Evolutionary conservation across 2,888 invertebrate genomes (phyloP), one percentile per base, ranked within the genome.

Genomic region (Lasioglossum villosulum): DNA sequence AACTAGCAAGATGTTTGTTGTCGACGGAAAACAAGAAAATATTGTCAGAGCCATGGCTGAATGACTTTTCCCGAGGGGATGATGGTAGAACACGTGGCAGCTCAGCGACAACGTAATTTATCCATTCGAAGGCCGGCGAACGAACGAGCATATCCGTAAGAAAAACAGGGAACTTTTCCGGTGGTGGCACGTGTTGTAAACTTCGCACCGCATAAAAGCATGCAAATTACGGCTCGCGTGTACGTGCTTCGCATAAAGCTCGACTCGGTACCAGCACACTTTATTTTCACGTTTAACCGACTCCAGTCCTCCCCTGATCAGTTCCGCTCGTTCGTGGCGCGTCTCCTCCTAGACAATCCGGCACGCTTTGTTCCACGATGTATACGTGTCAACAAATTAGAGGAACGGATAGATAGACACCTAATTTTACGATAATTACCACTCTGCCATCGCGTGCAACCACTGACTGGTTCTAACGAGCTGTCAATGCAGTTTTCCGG

Each of bases 131-230:
- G 71, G 75, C 75, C n/a, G 48, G 70, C 52, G 79, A 45, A 77
- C 52, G 79, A 45, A 77, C 39, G 75, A 45, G 63, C 78, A 75
- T 39, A 75, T 39, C 75, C 70, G 70, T 71, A 63, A 83, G 83
- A 81, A 81, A 88, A 86, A 78, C 79, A 82, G 75, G 27, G 59
- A 77, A 82, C 79, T 82, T 88, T 86, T 63, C 77, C 77, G 71
- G n/a, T 30, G 37, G 76, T 42, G 80, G 86, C 81, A 86, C 88
- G 86, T 78, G 83, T 88, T 82, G 88, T 82, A 82, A 86, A 84
- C 86, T 88, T 84, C 73, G 75, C 88, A 76, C 84, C 88, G 78
- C 84, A 82, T 86, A 82, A 88, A 88, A 88, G 84, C 86, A 88
- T 84, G 88, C 86, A 88, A 88, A 88, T 88, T 86, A 80, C 86